These are phyloP conservation scores for Slavum lentiscoides DNA, from an alignment of 2,888 invertebrate species.

Conservation along the genomic window DNA sequence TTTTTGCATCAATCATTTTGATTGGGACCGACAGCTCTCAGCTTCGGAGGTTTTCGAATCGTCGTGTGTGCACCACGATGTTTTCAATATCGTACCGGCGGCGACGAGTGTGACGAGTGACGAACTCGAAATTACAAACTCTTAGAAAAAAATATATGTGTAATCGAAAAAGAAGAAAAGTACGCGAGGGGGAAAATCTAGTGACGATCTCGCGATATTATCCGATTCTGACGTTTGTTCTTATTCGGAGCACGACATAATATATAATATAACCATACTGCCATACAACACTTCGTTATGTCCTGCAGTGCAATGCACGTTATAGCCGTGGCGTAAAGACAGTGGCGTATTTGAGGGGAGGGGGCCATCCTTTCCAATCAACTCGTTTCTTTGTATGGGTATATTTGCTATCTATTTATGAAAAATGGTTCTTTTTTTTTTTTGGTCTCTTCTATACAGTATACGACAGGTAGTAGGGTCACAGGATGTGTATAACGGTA, in stretches of 20 bases:
- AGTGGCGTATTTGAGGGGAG: too few species aligned
- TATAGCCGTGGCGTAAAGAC: too few species aligned
- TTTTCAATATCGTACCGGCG: slow-evolving; percentile 32
- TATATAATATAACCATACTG: slow-evolving; percentile 9
- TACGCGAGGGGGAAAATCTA: background rate
- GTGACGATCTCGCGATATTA: slow-evolving; percentile 16
- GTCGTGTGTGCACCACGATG: background rate
- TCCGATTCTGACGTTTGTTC: slow-evolving; percentile 47
- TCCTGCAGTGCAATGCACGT: background rate
- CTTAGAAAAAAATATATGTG: too few species aligned
- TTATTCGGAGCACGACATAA: background rate
- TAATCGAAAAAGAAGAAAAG: background rate
- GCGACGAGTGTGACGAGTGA: background rate
- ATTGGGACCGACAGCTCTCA: slow-evolving; percentile 15
- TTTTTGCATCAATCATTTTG: slow-evolving; percentile 45
- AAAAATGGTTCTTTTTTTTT: too few species aligned
- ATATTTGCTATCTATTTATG: too few species aligned
- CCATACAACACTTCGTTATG: slow-evolving; percentile 42
- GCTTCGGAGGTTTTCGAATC: slow-evolving; percentile 32
- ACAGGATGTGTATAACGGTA: too few species aligned
- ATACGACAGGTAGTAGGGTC: too few species aligned
- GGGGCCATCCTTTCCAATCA: too few species aligned
- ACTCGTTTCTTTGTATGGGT: too few species aligned
- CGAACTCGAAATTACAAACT: slow-evolving; percentile 17
- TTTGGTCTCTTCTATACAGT: too few species aligned